Evolutionary conservation across 2,113 vertebrate species (phyloP).

Genomic region (Grus americana): DNA sequence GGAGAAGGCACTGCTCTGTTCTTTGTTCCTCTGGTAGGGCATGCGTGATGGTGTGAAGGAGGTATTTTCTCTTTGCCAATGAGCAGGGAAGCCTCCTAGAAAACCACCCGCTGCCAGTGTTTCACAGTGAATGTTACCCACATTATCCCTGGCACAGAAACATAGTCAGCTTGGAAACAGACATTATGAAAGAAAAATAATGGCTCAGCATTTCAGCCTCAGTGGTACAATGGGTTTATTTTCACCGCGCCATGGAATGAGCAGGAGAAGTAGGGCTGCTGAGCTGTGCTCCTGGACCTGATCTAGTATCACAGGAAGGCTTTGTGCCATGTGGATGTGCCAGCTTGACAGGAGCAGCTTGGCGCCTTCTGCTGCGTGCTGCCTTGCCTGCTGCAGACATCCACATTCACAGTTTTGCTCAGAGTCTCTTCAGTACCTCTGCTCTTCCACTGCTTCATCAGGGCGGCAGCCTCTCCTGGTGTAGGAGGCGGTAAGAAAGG

Average conservation of each 20-base stretch:
- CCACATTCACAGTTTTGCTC: neutral
- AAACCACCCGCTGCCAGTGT: neutral
- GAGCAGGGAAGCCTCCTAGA: neutral
- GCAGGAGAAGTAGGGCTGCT: neutral
- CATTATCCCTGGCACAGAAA: conserved; percentile 29
- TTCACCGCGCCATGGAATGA: neutral
- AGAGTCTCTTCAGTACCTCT: neutral
- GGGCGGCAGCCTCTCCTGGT: neutral
- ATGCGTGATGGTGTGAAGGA: neutral
- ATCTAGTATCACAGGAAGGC: neutral
- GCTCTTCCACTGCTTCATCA: neutral
- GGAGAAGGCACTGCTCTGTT: neutral
- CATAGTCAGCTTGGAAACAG: neutral
- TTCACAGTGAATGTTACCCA: conserved; percentile 1
- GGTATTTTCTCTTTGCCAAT: neutral
- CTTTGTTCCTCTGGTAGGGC: neutral
- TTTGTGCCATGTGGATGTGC: neutral
- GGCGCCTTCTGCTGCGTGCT: neutral
- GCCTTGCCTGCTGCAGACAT: neutral
- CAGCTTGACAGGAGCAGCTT: neutral
- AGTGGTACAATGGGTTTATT: conserved; percentile 27
- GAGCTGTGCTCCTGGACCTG: neutral
- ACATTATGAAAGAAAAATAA: conserved; percentile 49
- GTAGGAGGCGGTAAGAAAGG: neutral
- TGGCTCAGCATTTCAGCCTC: neutral